These are phyloP conservation scores for Sinella curviseta DNA, from an alignment of 1,140 invertebrate species.

Conservation along the genomic window DNA sequence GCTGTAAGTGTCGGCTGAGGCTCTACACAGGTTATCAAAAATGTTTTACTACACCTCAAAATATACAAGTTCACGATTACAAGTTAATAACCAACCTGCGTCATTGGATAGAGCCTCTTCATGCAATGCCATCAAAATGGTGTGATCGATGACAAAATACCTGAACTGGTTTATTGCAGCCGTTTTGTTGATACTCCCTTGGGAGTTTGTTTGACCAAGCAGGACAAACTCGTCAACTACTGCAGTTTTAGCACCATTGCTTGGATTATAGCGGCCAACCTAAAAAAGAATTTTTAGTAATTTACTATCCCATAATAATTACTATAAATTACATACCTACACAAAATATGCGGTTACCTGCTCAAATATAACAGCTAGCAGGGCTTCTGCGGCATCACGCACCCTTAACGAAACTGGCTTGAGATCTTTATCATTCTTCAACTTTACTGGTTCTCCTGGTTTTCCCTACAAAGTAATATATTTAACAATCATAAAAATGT, in stretches of 20 bases:
- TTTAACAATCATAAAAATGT: constrained; percentile 18
- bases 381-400: constrained; percentile 88
- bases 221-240: constrained; percentile 86
- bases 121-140: constrained; percentile 81
- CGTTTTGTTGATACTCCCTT: constrained; percentile 58
- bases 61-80: not conserved
- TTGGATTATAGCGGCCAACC: constrained; percentile 37
- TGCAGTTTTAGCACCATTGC: constrained; percentile 60
- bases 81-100: too few species aligned
- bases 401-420: constrained; percentile 96
- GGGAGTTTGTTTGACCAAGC: constrained; percentile 72
- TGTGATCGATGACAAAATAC: constrained; percentile 90
- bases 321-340: too few species aligned
- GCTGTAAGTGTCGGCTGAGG: constrained; percentile 67
- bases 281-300: too few species aligned
- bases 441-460: constrained; percentile 80
- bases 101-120: constrained; percentile 81
- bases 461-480: too few species aligned
- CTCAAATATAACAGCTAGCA: constrained; percentile 86
- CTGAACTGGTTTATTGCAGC: constrained; percentile 69
- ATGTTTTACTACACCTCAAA: not conserved
- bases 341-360: constrained; percentile 64
- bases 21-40: constrained; percentile 51
- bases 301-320: too few species aligned
- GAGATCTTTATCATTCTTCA: constrained; percentile 93